Evolutionary conservation across 2,113 vertebrate species (phyloP).

Genomic region (Corythoichthys haematopterus): DNA sequence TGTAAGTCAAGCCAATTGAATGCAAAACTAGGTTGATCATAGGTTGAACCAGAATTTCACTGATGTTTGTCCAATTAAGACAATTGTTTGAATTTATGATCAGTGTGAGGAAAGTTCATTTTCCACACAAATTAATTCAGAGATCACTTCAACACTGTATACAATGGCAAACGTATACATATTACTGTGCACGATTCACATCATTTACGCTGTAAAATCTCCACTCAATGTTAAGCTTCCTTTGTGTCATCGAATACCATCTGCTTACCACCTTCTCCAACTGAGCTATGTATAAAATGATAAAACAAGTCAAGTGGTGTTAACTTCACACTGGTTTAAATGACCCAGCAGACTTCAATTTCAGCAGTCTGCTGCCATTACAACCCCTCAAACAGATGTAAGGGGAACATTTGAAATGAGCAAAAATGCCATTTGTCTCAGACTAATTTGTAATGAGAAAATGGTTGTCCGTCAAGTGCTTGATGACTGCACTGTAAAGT

Average conservation of each 20-base stretch:
- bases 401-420: constrained; percentile 56
- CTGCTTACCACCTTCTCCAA: constrained; percentile 59
- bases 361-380: constrained; percentile 58
- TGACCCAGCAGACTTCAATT: constrained; percentile 39
- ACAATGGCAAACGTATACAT: background rate
- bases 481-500: constrained; percentile 20
- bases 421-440: constrained; percentile 54
- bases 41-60: too few species aligned
- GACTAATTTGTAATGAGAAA: constrained; percentile 50
- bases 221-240: constrained; percentile 23
- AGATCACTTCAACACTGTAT: too few species aligned
- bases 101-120: too few species aligned
- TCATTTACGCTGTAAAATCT: constrained; percentile 13
- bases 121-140: too few species aligned
- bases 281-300: constrained; percentile 66
- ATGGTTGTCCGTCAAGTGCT: constrained; percentile 24
- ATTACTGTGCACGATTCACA: background rate
- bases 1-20: too few species aligned
- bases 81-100: background rate
- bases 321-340: constrained; percentile 37
- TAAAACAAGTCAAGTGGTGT: constrained; percentile 32
- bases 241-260: constrained; percentile 21
- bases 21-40: too few species aligned
- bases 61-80: background rate
- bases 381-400: constrained; percentile 56